Percentiles rank a stretch among this genome's conserved stretches.
Conservation (phyloP, 2,888 invertebrate species). For the Drosophila vallismaia region DNA sequence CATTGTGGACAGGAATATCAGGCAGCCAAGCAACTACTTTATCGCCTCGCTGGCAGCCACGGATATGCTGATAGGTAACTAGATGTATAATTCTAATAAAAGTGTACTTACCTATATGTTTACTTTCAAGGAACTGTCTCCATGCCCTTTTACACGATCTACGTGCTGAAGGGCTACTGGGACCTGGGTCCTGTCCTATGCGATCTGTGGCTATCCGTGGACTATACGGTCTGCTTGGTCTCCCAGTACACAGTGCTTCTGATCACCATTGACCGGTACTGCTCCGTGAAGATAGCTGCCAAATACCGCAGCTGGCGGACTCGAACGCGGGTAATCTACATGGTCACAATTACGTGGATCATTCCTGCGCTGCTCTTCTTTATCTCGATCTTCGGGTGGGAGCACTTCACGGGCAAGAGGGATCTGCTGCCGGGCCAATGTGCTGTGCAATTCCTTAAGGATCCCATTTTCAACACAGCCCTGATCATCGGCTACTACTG, state of each 20-base stretch:
- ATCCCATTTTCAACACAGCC: constrained; percentile 98
- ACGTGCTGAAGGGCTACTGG: constrained; percentile 98
- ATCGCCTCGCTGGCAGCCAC: constrained; percentile 99
- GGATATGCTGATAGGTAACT: constrained; percentile 94
- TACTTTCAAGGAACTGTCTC: constrained; percentile 92
- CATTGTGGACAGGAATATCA: constrained; percentile 95
- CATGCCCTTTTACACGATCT: constrained; percentile 99
- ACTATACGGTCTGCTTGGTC: constrained; percentile 99
- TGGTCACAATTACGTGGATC: constrained; percentile 98
- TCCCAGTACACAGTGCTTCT: constrained; percentile 99
- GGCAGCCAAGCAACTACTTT: constrained; percentile 99
- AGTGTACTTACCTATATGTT: no score
- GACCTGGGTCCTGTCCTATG: constrained; percentile 97
- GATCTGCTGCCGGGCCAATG: constrained; percentile 95
- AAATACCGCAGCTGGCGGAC: constrained; percentile 98
- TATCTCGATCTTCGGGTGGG: constrained; percentile 99
- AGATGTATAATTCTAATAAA: neutral
- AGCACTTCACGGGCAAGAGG: constrained; percentile 97
- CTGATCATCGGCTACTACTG: constrained; percentile 98
- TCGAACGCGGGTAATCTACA: constrained; percentile 95
- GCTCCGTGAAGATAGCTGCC: constrained; percentile 99
- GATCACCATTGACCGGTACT: constrained; percentile 99
- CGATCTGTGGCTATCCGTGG: constrained; percentile 99
- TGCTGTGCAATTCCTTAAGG: constrained; percentile 98
- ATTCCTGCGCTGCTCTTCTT: constrained; percentile 98